phyloP scores from a whole-genome alignment of 2,888 invertebrate species.

The Drosophila nr. perissopoda region DNA sequence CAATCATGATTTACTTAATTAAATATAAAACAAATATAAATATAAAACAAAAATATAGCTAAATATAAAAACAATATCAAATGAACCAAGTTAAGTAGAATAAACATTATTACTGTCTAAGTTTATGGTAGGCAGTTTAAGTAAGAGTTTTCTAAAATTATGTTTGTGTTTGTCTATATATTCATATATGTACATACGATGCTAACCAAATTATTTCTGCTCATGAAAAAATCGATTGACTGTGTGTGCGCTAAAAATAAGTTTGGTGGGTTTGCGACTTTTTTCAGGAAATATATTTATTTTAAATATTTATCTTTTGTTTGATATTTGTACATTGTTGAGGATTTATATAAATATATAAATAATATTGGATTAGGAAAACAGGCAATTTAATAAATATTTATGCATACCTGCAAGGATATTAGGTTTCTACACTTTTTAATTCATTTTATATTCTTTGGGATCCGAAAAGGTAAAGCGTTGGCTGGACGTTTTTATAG shows the following conservation, averaged over 20 bases:
- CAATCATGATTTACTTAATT: neutral
- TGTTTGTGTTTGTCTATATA: neutral
- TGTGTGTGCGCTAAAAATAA: neutral
- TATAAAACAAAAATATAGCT: neutral
- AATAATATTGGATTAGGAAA: neutral
- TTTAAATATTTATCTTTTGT: neutral
- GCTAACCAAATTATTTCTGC: neutral
- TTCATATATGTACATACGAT: neutral
- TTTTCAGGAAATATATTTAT: neutral
- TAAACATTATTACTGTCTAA: neutral
- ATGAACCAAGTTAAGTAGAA: neutral
- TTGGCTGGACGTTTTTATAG: neutral
- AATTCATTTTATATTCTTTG: neutral
- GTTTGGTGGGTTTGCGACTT: neutral
- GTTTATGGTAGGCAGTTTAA: neutral
- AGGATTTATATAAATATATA: neutral
- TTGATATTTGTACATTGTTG: neutral
- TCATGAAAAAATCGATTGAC: neutral
- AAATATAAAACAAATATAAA: neutral
- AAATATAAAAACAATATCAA: neutral
- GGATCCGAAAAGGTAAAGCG: neutral
- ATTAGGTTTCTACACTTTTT: neutral
- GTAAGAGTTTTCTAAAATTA: neutral
- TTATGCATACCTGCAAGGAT: neutral
- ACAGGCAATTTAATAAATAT: neutral